phyloP scores from a whole-genome alignment of 1,140 invertebrate genomes.

The Ceratina japonica region DNA sequence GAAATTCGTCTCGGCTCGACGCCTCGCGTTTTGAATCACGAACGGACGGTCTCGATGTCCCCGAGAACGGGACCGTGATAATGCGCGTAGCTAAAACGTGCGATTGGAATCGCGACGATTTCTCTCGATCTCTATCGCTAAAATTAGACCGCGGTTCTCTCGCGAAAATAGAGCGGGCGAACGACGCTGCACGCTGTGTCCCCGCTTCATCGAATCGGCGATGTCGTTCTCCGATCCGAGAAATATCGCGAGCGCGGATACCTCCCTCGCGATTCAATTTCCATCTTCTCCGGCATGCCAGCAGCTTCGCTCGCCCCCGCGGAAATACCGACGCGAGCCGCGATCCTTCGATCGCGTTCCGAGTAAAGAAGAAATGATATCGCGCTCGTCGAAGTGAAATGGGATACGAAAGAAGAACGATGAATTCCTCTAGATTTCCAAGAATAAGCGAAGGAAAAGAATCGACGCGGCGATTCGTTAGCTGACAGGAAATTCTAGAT shows the following conservation, averaged over 20 bases:
- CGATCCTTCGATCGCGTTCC: no score
- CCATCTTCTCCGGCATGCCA: neutral
- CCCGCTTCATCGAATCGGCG: constrained; percentile 9
- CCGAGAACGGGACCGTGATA: neutral
- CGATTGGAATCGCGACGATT: constrained; percentile 28
- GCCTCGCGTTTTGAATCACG: no score
- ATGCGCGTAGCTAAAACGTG: neutral
- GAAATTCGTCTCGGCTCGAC: no score
- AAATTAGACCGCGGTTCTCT: constrained; percentile 75
- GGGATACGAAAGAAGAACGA: no score
- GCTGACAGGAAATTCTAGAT: no score
- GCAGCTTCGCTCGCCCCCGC: no score
- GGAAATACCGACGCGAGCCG: no score
- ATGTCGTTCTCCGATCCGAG: neutral
- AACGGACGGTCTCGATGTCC: neutral
- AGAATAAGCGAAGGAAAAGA: neutral
- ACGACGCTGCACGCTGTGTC: constrained; percentile 20
- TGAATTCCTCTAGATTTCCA: no score
- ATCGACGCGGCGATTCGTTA: neutral
- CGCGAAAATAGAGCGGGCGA: constrained; percentile 74
- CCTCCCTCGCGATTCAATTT: neutral
- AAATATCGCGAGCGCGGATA: neutral
- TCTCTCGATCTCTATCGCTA: constrained; percentile 70
- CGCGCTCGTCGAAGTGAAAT: no score
- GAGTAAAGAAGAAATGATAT: no score